Evolutionary conservation across 2,888 invertebrate genomes (phyloP).

Genomic region (Hyposoter dolosus): DNA sequence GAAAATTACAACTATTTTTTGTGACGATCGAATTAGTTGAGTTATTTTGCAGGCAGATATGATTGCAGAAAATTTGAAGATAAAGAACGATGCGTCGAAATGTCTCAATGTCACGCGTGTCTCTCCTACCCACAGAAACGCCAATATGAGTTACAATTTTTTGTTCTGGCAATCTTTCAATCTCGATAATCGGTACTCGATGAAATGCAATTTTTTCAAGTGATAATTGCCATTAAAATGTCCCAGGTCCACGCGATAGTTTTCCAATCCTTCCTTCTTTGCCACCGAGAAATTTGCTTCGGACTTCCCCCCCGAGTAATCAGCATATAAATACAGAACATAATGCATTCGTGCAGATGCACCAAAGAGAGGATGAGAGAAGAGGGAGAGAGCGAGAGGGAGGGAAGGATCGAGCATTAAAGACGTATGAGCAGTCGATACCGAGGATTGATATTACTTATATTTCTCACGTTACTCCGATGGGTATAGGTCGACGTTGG

Average conservation of each 20-base stretch:
- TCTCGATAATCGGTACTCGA: background rate
- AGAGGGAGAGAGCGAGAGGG: conserved; percentile 3
- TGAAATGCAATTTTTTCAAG: background rate
- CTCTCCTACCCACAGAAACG: too few species aligned
- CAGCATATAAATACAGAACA: conserved; percentile 73
- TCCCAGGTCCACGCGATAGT: background rate
- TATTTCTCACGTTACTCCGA: conserved; percentile 80
- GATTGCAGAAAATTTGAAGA: background rate
- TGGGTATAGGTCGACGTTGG: conserved; percentile 76
- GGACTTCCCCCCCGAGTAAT: conserved; percentile 64
- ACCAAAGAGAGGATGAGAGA: conserved; percentile 57
- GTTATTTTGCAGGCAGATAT: background rate
- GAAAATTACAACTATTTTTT: background rate
- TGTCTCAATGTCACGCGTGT: background rate
- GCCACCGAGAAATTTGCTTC: background rate
- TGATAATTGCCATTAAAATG: background rate
- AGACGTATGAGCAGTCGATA: conserved; percentile 12
- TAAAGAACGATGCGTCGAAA: background rate
- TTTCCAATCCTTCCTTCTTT: background rate
- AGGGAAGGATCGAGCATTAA: conserved; percentile 10
- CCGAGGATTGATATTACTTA: conserved; percentile 24
- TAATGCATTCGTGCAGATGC: conserved; percentile 75
- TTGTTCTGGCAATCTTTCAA: background rate
- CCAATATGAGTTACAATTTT: background rate
- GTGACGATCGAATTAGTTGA: background rate